Base-by-base conservation (phyloP, 2,888 invertebrate species). In the Eutolmus rufibarbis region DNA sequence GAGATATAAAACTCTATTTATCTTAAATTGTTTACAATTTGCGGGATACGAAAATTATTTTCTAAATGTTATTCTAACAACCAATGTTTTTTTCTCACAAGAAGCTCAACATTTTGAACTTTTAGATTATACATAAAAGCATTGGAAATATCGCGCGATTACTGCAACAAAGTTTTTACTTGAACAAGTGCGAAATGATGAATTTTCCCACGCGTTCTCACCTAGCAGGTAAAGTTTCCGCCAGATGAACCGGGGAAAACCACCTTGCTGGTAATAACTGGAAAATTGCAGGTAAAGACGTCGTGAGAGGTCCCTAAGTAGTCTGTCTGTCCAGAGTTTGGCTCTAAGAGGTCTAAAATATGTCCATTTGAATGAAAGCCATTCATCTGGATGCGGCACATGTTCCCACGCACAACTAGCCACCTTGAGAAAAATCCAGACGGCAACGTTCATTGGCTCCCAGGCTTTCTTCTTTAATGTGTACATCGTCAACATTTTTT, bases 271-370 rank as follows among this genome's bases (percentile, higher is more conserved):
- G 78, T 43, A 78, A 78, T 78, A 19, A 78, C 23, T 43, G 9
- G 37, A 78, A 78, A 78, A 78, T 78, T 78, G 9, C 78, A 46
- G 78, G 78, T 78, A 78, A 78, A 78, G 16, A 40, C 43, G 19
- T 19, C 78, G 43, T 78, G 43, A 43, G 78, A 43, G 43, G 43
- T 28, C 37, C 23, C 78, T 43, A 43, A 78, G 43, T 78, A 23
- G 16, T 78, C 46, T 23, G 19, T 78, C 46, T 23, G 19, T 8
- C 40, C 43, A 43, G 40, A 12, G 28, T 23, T 19, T 19, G 78
- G 40, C 78, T 43, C n/a, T 40, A 78, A 46, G 40, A 78, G 78
- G 46, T 23, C 78, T 78, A 78, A 78, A 78, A 37, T 46, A 78
- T 78, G 78, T 78, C 78, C 46, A 78, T 78, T 78, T 78, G 23